Evolutionary conservation across 92 coral and sea anemone species (phyloP).

Genomic region (Zoanthus gigantus): DNA sequence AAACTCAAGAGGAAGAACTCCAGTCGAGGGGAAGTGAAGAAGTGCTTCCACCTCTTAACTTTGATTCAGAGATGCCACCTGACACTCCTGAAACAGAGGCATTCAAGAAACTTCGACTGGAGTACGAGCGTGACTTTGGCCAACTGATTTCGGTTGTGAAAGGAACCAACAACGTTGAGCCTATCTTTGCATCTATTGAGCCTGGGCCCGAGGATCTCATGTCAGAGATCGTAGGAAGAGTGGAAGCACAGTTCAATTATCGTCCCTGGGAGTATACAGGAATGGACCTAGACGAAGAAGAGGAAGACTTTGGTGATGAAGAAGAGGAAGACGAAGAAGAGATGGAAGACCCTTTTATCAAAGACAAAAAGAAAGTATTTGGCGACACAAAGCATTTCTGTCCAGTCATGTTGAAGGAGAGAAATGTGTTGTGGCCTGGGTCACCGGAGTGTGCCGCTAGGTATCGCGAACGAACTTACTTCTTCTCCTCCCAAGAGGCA

Average conservation of each 20-base stretch:
- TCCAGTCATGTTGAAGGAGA: constrained; percentile 93
- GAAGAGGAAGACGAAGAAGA: constrained; percentile 97
- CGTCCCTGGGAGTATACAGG: constrained; percentile 99
- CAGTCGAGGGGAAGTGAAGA: constrained; percentile 53
- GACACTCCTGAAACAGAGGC: constrained; percentile 82
- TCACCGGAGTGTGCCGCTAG: constrained; percentile 89
- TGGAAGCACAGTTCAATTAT: constrained; percentile 93
- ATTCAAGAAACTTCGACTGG: constrained; percentile 71
- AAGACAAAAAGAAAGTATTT: constrained; percentile 86
- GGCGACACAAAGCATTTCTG: constrained; percentile 95
- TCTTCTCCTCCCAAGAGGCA: constrained; percentile 86
- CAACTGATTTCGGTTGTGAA: constrained; percentile 86
- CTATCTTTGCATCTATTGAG: constrained; percentile 77
- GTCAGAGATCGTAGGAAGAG: constrained; percentile 69
- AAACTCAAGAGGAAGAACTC: constrained; percentile 73
- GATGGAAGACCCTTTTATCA: constrained; percentile 76
- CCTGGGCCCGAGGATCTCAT: constrained; percentile 61
- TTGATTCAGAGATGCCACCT: constrained; percentile 77
- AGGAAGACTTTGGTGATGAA: constrained; percentile 93
- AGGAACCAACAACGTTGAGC: constrained; percentile 86
- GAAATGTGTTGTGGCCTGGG: constrained; percentile 91
- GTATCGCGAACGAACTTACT: constrained; percentile 91
- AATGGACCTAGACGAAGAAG: constrained; percentile 99
- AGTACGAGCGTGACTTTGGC: constrained; percentile 82
- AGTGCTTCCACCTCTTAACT: constrained; percentile 28